A percentile compares a stretch with the other conserved stretches of the same genome.
Evolutionary conservation across 1,140 invertebrate species (phyloP).

Genomic region (Camponotus vicinus): DNA sequence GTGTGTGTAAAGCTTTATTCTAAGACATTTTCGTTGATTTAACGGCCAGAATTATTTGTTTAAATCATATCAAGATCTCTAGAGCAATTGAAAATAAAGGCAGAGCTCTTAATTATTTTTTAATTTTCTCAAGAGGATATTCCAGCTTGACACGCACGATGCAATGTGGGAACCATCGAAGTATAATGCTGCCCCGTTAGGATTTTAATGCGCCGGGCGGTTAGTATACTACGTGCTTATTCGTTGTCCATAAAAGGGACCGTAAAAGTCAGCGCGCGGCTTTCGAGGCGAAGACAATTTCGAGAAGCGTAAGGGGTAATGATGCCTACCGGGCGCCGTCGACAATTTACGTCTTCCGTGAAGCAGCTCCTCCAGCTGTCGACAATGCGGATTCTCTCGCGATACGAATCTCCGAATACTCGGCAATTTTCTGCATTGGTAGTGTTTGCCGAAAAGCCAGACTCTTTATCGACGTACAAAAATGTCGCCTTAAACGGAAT

Average conservation of each 20-base stretch:
- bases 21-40: too few species aligned
- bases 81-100: too few species aligned
- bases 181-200: neutral
- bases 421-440: neutral
- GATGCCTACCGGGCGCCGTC: conserved; percentile 39
- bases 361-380: conserved; percentile 27
- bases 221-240: neutral
- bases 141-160: too few species aligned
- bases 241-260: conserved; percentile 22
- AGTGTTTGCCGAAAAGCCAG: neutral
- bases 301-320: conserved; percentile 53
- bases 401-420: conserved; percentile 30
- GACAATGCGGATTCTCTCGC: conserved; percentile 39
- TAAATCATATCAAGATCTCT: too few species aligned
- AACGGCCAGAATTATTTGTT: too few species aligned
- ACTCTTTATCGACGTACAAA: neutral
- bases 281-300: conserved; percentile 49
- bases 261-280: conserved; percentile 40
- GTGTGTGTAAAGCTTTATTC: too few species aligned
- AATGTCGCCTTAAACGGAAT: neutral
- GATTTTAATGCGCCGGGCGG: neutral
- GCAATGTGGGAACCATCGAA: neutral
- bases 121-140: too few species aligned
- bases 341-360: conserved; percentile 52
- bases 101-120: too few species aligned